phyloP scores from a whole-genome alignment of 2,113 vertebrate species.

The Mus musculus region GRCm39 chr12:90234001-90234500 shows the following conservation, averaged over 20 bases:
- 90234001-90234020: not conserved
- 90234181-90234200: not conserved
- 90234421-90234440: not conserved
- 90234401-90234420: not conserved
- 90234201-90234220: constrained; percentile 18
- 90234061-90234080: not conserved
- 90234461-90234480: no score
- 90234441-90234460: not conserved
- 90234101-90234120: constrained; percentile 16
- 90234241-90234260: constrained; percentile 33
- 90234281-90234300: constrained; percentile 10
- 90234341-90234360: no score
- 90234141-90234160: constrained; percentile 60
- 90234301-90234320: not conserved
- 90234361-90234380: no score
- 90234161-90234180: constrained; percentile 16
- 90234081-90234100: constrained; percentile 50
- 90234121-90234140: constrained; percentile 15
- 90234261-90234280: not conserved
- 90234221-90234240: not conserved
- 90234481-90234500: not conserved
- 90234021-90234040: not conserved
- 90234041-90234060: constrained; percentile 2
- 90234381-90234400: not conserved
- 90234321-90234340: no score